Evolutionary conservation across 2,113 vertebrate genomes (phyloP).

Genomic region (Pandion haliaetus): DNA sequence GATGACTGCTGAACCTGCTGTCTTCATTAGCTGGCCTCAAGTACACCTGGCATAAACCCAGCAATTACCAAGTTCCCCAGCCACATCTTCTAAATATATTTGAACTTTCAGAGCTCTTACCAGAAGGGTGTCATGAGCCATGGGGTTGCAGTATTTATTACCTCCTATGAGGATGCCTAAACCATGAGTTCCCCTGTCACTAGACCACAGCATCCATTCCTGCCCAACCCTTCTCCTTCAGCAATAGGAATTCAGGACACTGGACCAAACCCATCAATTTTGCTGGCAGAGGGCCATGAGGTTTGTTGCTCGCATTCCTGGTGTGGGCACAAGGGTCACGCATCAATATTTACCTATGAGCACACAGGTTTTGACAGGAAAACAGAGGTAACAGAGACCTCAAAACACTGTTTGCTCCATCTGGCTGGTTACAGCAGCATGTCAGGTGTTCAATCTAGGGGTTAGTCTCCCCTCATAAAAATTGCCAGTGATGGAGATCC

Average conservation of each 20-base stretch:
- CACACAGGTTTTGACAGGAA: background rate
- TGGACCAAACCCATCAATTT: background rate
- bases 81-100: background rate
- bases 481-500: background rate
- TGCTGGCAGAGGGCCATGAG: background rate
- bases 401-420: background rate
- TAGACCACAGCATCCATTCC: background rate
- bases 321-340: background rate
- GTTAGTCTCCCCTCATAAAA: background rate
- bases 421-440: background rate
- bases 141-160: background rate
- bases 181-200: background rate
- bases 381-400: background rate
- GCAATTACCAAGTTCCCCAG: background rate
- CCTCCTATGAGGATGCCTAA: background rate
- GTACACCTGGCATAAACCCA: background rate
- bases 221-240: background rate
- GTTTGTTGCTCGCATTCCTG: background rate
- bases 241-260: background rate
- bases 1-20: background rate
- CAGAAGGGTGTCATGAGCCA: background rate
- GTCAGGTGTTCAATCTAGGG: background rate
- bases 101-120: background rate
- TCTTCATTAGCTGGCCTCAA: background rate
- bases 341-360: background rate